These are phyloP conservation scores for Anthopleura sola DNA, from an alignment of 64 coral and sea anemone genomes.

Conservation along the genomic window DNA sequence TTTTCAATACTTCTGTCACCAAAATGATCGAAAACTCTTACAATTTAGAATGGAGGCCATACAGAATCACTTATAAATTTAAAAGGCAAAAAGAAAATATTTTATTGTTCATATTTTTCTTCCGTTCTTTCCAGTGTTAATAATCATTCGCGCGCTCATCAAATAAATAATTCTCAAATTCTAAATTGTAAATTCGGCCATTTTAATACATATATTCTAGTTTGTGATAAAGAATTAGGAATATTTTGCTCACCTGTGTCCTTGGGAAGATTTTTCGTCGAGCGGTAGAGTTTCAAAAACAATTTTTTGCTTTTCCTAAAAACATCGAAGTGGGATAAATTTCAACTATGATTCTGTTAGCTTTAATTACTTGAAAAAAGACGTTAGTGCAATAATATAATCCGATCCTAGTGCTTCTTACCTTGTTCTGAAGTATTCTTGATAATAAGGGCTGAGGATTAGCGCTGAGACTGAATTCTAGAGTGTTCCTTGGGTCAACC, in stretches of 20 bases:
- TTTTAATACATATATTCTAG: neutral
- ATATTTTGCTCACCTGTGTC: neutral
- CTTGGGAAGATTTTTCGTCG: neutral
- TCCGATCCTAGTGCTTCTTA: neutral
- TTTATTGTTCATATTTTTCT: neutral
- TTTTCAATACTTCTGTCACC: neutral
- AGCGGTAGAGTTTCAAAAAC: neutral
- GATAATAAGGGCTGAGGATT: neutral
- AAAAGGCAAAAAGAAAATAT: neutral
- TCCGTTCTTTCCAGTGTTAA: neutral
- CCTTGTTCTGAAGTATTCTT: neutral
- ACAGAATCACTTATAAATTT: neutral
- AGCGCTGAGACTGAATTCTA: neutral
- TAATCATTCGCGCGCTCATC: neutral
- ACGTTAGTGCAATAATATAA: neutral
- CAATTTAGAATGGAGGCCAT: neutral
- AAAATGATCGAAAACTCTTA: neutral
- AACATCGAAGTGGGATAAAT: neutral
- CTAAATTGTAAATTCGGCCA: neutral
- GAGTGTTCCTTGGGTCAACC: neutral
- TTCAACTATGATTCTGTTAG: neutral
- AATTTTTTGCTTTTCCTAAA: neutral
- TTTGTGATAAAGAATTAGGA: neutral
- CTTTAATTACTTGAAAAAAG: neutral
- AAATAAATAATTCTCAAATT: neutral